Evolutionary conservation across 2,797 vertebrate species (phyloP), one percentile per base, ranked within the genome.

Genomic region (Etheostoma perlongum): DNA sequence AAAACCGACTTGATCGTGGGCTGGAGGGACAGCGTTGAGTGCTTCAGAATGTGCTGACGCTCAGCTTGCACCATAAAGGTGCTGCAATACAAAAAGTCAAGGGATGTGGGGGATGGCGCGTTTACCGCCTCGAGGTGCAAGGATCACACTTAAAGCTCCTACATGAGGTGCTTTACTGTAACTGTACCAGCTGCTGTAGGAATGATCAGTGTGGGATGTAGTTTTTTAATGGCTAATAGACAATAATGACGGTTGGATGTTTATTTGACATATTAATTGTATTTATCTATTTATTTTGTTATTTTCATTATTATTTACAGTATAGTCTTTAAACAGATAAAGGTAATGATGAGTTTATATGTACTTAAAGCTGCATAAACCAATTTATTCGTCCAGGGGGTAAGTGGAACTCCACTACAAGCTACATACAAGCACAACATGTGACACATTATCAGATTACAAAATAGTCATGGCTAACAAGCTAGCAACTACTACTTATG

Each of bases 31-130:
- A 21, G 65, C 51, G 58, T 0, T 2, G 68, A 80, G 78, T 58
- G 74, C 23, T 12, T 67, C 58, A 10, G 74, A 90, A 85, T 83
- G 81, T 82, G 87, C 80, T 75, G 87, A 91, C 12, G 72, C 78
- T 71, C 40, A 1, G 47, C 40, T 53, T 52, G 11, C 65, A 7
- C 59, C 68, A 11, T 42, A 62, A 79, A 85, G 79, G 73, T 82
- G 76, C 67, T 33, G 78, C 55, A 33, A 47, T 67, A 77, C 67
- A 76, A 74, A 40, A 75, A 71, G 82, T 72, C 30, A 48, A 33
- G 57, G 71, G 67, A 80, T 69, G 67, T 72, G 73, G 68, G 55
- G 52, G 69, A 14, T 16, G 59, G 46, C 59, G 49, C 42, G 67
- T 78, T 78, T 3, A 47, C 8, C 0, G 74, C 86, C 81, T 78